Conservation (phyloP, 2,888 invertebrate genomes). For the Perithous albicinctus region DNA sequence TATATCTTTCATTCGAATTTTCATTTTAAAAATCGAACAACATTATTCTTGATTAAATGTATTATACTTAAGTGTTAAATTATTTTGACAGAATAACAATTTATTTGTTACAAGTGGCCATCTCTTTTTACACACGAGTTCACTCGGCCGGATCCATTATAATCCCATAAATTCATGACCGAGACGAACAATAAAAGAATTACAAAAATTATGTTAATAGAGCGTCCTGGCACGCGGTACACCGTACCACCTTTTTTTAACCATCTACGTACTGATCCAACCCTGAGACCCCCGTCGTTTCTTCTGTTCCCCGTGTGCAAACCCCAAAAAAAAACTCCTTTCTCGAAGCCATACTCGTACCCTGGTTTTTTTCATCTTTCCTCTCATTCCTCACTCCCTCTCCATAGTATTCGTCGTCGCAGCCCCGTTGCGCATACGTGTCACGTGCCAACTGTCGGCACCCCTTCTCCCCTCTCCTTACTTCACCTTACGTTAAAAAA, state of each 20-base stretch:
- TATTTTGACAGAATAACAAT: not conserved
- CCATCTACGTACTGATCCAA: slow-evolving; percentile 9
- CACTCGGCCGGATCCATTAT: slow-evolving; percentile 10
- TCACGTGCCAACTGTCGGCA: slow-evolving; percentile 66
- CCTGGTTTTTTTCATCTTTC: slow-evolving; percentile 38
- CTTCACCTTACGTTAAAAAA: slow-evolving; percentile 40
- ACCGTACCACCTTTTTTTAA: slow-evolving; percentile 14
- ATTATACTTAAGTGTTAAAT: not conserved
- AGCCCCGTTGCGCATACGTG: slow-evolving; percentile 35
- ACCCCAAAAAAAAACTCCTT: slow-evolving; percentile 12
- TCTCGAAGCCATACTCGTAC: slow-evolving; percentile 40
- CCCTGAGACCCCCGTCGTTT: slow-evolving; percentile 39
- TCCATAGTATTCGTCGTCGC: slow-evolving; percentile 22
- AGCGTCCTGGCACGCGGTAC: not conserved
- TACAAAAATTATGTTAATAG: slow-evolving; percentile 42
- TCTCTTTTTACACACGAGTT: not conserved
- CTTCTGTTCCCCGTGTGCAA: slow-evolving; percentile 31
- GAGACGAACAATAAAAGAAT: slow-evolving; percentile 30
- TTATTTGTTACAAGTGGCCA: not conserved
- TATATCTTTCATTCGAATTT: no score
- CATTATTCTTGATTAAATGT: no score
- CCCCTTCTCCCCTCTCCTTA: slow-evolving; percentile 40
- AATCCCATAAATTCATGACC: slow-evolving; percentile 36
- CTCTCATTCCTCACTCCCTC: slow-evolving; percentile 35
- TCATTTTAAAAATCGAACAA: no score